Conservation (phyloP, 2,888 invertebrate species). For the Cynaeus angustus region DNA sequence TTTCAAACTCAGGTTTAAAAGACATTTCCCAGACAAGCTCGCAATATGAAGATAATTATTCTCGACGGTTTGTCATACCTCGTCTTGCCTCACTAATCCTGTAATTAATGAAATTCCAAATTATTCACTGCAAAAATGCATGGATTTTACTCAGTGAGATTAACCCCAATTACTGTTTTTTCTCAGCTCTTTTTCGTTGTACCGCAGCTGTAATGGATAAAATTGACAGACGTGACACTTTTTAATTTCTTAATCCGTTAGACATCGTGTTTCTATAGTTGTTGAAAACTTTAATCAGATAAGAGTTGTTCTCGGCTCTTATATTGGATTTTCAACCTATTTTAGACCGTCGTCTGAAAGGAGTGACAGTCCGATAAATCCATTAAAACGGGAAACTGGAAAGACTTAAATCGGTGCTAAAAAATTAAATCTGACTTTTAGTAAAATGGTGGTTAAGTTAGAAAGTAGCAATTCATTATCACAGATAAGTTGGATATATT, state of each 20-base stretch:
- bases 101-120: conserved; percentile 46
- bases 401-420: background rate
- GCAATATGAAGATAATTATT: conserved; percentile 62
- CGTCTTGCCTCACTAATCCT: conserved; percentile 40
- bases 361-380: conserved; percentile 9
- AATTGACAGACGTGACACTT: no score
- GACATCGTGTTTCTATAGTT: background rate
- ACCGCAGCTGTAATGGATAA: no score
- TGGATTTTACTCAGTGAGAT: conserved; percentile 25
- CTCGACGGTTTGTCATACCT: conserved; percentile 57
- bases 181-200: background rate
- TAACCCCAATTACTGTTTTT: conserved; percentile 27
- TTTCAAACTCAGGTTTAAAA: conserved; percentile 61
- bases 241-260: conserved; percentile 6
- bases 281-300: conserved; percentile 7
- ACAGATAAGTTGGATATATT: conserved; percentile 2
- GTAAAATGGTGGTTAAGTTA: no score
- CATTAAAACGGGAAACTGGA: background rate
- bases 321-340: conserved; percentile 10
- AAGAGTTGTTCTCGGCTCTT: conserved; percentile 3
- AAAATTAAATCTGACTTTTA: background rate
- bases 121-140: conserved; percentile 37
- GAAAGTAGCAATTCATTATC: conserved; percentile 5
- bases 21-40: conserved; percentile 60
- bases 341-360: conserved; percentile 2